phyloP scores from a whole-genome alignment of 1,140 invertebrate species.

The Sinella curviseta region DNA sequence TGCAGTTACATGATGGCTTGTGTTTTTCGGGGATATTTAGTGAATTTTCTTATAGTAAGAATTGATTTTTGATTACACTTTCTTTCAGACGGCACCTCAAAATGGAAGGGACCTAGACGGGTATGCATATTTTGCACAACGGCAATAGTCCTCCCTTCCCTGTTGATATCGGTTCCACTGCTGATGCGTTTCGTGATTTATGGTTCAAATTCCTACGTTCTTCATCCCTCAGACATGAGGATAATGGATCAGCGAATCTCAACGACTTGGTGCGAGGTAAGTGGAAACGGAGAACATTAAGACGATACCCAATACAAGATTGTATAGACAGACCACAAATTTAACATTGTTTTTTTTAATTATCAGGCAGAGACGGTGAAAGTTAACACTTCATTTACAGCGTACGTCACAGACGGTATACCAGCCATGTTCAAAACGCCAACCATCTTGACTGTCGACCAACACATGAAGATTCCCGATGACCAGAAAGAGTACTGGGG shows the following conservation, averaged over 20 bases:
- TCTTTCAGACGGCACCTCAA: conserved; percentile 3
- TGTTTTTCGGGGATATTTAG: neutral
- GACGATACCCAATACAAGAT: neutral
- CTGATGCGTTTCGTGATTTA: conserved; percentile 69
- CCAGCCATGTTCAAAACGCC: conserved; percentile 61
- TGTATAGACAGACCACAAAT: neutral
- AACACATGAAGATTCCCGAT: conserved; percentile 69
- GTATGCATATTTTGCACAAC: conserved; percentile 65
- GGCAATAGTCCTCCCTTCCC: conserved; percentile 65
- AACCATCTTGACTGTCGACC: conserved; percentile 66
- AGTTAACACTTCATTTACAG: conserved; percentile 74
- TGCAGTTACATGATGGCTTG: neutral
- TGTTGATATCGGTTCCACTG: conserved; percentile 67
- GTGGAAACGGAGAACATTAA: neutral
- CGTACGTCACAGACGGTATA: conserved; percentile 66
- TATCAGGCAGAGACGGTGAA: conserved; percentile 66
- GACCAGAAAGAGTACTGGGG: conserved; percentile 83
- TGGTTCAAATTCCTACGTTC: conserved; percentile 50
- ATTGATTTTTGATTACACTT: neutral
- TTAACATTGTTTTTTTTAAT: neutral
- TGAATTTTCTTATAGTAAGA: neutral
- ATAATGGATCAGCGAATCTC: conserved; percentile 70
- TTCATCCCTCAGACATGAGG: conserved; percentile 69
- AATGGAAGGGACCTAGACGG: conserved; percentile 61
- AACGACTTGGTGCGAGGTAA: conserved; percentile 76